Conservation (phyloP, 2,888 invertebrate genomes). For the Caradrina kadenii region DNA sequence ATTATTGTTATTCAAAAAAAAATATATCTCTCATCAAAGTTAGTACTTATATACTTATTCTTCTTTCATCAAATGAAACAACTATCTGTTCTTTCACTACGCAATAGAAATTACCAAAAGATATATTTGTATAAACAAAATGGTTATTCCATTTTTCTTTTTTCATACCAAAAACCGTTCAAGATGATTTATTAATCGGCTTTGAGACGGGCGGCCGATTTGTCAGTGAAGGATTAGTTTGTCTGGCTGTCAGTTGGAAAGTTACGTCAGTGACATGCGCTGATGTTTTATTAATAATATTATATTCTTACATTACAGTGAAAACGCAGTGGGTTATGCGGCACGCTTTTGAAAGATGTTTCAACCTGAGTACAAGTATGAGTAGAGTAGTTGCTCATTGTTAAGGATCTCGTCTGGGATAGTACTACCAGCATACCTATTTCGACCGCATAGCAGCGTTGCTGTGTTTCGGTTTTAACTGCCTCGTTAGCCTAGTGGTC, state of each 20-base stretch:
- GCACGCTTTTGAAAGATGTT: neutral
- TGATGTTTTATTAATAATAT: constrained; percentile 65
- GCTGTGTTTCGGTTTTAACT: too few relatives aligned
- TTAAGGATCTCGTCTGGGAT: too few relatives aligned
- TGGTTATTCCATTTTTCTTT: constrained; percentile 30
- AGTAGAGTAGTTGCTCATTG: too few relatives aligned
- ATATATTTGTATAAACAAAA: constrained; percentile 40
- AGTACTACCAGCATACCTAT: too few relatives aligned
- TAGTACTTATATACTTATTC: neutral
- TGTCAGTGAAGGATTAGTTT: constrained; percentile 76
- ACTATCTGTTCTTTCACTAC: neutral
- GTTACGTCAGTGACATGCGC: constrained; percentile 69
- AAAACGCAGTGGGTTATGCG: constrained; percentile 6
- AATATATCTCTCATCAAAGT: neutral
- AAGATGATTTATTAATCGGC: constrained; percentile 78
- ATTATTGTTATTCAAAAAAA: too few relatives aligned
- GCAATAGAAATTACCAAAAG: constrained; percentile 28
- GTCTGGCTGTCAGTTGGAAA: constrained; percentile 63
- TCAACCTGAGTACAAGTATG: neutral
- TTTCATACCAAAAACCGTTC: constrained; percentile 40
- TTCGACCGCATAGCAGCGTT: too few relatives aligned
- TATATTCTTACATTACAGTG: constrained; percentile 41
- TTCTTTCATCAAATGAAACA: neutral
- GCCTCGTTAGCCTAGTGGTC: too few relatives aligned
- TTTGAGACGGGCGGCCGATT: constrained; percentile 67